Evolutionary conservation across 1,140 invertebrate species (phyloP), one percentile per base, ranked within the genome.

Genomic region (Archivesica marissinica): DNA sequence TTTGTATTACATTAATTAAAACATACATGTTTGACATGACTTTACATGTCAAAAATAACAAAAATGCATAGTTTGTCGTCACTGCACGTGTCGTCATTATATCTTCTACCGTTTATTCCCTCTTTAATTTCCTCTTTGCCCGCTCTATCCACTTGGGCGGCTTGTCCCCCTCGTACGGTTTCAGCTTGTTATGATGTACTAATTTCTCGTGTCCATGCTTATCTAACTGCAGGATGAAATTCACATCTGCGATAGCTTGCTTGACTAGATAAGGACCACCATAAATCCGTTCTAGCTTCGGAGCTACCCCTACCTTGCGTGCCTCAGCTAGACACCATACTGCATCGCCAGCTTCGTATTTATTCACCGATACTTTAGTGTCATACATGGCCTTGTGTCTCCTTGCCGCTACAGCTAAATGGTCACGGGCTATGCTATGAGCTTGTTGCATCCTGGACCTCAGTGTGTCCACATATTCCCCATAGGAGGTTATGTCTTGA

Each of bases 181-280:
- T 86, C 13, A 86, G 78, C 23, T 75, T 82, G 56, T 82, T 68
- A 35, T 86, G 85, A 44, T 82, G 54, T 0, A 83, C 70, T 41
- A 70, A 15, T 50, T 38, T 17, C n/a, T 82, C 52, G n/a, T 11
- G 52, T 30, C 79, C 84, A 28, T 74, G 66, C 4, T 66, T 56
- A n/a, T 83, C 56, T 17, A 82, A 13, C 30, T 82, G 79, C 9
- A 83, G 35, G 25, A 68, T 11, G 54, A 61, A 82, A 25, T 74
- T 61, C 17, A 83, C 28, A 38, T n/a, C n/a, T 56, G 61, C 15
- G 59, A 39, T 17, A 64, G 9, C 38, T 68, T 81, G 11, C 68
- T 59, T 17, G 56, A 86, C 74, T n/a, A 82, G 15, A 76, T 35
- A 75, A n/a, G 68, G 68, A 9, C 72, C 85, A 1, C 20, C 72